A percentile compares a stretch with the other conserved stretches of the same genome.
These are phyloP conservation scores for Apis florea DNA, from an alignment of 1,140 invertebrate species.

Conservation along the genomic window DNA sequence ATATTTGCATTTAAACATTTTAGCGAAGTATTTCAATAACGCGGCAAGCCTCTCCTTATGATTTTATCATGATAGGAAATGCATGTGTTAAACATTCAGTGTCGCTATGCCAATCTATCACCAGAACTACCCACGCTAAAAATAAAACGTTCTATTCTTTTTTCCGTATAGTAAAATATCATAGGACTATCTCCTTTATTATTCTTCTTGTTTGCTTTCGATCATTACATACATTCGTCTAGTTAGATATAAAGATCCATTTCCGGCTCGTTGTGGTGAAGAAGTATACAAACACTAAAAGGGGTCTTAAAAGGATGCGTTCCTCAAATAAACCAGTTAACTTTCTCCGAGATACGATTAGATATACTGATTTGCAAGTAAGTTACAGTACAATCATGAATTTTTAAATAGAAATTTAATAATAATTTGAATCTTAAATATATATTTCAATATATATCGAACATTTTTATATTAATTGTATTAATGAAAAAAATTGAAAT, in stretches of 20 bases:
- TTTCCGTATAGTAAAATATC: background rate
- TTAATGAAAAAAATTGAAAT: background rate
- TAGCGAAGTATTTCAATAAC: constrained; percentile 37
- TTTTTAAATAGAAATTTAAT: constrained; percentile 43
- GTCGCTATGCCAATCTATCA: background rate
- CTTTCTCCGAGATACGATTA: constrained; percentile 46
- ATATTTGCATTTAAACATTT: constrained; percentile 22
- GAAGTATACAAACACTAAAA: constrained; percentile 51
- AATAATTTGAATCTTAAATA: constrained; percentile 10
- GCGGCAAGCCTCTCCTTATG: constrained; percentile 31
- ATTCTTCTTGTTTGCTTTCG: constrained; percentile 38
- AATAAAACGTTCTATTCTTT: background rate
- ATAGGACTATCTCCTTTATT: background rate
- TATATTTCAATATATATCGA: constrained; percentile 1
- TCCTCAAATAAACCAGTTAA: constrained; percentile 63
- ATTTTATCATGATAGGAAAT: constrained; percentile 57
- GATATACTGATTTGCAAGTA: constrained; percentile 21
- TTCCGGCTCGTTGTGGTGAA: constrained; percentile 48
- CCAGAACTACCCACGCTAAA: background rate
- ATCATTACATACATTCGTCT: constrained; percentile 23
- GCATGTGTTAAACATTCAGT: constrained; percentile 46
- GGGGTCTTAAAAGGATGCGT: constrained; percentile 50
- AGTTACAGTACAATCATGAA: constrained; percentile 52
- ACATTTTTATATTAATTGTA: background rate
- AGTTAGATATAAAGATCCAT: constrained; percentile 51